Evolutionary conservation across 2,888 invertebrate genomes (phyloP).

Genomic region (Hemithea aestivaria): DNA sequence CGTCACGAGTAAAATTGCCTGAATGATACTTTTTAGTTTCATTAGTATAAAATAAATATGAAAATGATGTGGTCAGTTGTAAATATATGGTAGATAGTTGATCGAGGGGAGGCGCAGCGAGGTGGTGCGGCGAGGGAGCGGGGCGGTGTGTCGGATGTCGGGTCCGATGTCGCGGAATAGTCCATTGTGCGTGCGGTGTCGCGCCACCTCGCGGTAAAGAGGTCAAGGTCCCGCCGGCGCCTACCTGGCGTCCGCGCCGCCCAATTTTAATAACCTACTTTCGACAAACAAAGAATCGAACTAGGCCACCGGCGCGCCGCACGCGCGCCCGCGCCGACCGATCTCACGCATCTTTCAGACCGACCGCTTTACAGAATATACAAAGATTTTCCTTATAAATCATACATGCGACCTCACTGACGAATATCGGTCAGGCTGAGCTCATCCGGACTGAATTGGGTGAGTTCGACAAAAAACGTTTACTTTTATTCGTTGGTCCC

Average conservation of each 20-base stretch:
- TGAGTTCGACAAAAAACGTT: slow-evolving; percentile 31
- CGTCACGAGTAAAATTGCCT: no score
- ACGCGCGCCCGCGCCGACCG: slow-evolving; percentile 4
- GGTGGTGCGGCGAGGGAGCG: slow-evolving; percentile 27
- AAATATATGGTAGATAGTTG: not conserved
- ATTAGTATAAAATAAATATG: not conserved
- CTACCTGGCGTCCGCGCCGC: slow-evolving; percentile 55
- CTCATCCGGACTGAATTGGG: slow-evolving; percentile 26
- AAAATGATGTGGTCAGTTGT: slow-evolving; percentile 5
- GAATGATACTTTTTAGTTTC: not conserved
- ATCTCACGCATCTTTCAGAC: slow-evolving; percentile 12
- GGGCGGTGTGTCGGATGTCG: slow-evolving; percentile 42
- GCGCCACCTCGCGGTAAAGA: slow-evolving; percentile 46
- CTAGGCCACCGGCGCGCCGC: slow-evolving; percentile 20
- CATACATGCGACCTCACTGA: slow-evolving; percentile 20
- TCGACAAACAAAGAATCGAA: slow-evolving; percentile 28
- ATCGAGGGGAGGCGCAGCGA: slow-evolving; percentile 18
- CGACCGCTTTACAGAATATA: slow-evolving; percentile 10
- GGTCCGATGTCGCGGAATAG: slow-evolving; percentile 65
- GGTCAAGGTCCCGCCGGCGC: slow-evolving; percentile 70
- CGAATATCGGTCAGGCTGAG: slow-evolving; percentile 24
- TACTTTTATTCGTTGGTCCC: slow-evolving; percentile 39
- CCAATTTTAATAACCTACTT: slow-evolving; percentile 38
- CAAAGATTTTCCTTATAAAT: slow-evolving; percentile 15
- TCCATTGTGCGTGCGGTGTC: slow-evolving; percentile 53